Percentiles rank a stretch among this genome's conserved stretches.
Evolutionary conservation across 2,797 vertebrate genomes (phyloP).

Genomic region (Onychomys torridus): DNA sequence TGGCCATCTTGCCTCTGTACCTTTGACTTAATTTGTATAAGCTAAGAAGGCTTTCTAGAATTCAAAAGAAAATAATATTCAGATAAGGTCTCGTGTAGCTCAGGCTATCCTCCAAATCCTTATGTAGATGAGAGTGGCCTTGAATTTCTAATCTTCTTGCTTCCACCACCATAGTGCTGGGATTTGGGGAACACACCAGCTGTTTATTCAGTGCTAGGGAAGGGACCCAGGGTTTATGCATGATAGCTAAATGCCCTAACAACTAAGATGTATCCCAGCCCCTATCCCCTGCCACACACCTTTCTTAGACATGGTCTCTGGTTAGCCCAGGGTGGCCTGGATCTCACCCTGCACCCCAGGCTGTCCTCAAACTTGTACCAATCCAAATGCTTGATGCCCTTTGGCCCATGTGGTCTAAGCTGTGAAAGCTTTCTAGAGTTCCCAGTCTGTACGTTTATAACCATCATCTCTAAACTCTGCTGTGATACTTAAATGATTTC

Average conservation of each 20-base stretch:
- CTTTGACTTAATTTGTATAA: neutral
- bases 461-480: neutral
- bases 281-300: neutral
- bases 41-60: neutral
- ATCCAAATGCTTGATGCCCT: neutral
- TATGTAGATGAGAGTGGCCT: neutral
- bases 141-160: neutral
- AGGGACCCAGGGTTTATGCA: neutral
- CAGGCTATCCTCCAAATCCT: neutral
- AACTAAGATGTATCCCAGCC: neutral
- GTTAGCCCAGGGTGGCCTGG: neutral
- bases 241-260: neutral
- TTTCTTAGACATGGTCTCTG: neutral
- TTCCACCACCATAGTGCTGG: no score
- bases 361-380: neutral
- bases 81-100: neutral
- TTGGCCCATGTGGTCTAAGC: neutral
- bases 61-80: neutral
- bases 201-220: neutral
- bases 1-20: neutral
- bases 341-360: neutral
- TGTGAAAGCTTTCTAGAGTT: constrained; percentile 28
- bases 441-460: neutral
- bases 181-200: neutral
- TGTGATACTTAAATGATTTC: neutral